Percentiles rank a stretch among this genome's conserved stretches.
Conservation (phyloP, 2,797 vertebrate genomes). For the Spinus pinus region DNA sequence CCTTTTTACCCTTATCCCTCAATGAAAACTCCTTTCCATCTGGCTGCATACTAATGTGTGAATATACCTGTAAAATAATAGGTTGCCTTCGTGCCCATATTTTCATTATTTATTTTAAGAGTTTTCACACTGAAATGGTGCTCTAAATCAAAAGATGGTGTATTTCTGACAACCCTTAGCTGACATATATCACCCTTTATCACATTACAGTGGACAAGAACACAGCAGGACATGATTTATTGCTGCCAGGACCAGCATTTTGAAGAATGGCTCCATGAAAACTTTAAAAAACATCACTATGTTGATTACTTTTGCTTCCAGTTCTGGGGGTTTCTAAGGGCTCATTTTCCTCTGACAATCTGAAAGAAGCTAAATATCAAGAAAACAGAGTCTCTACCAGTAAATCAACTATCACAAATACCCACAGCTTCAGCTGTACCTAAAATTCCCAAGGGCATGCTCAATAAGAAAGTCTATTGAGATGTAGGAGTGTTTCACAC, state of each 20-base stretch:
- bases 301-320: not conserved
- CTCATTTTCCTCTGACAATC: not conserved
- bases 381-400: not conserved
- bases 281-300: not conserved
- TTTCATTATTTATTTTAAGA: not conserved
- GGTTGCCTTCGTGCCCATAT: not conserved
- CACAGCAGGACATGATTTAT: not conserved
- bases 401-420: not conserved
- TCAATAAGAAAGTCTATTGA: not conserved
- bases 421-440: not conserved
- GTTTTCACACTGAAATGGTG: not conserved
- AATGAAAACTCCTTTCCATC: not conserved
- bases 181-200: not conserved
- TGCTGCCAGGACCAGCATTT: not conserved
- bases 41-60: not conserved
- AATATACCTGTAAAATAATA: not conserved
- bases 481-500: not conserved
- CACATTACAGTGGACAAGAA: not conserved
- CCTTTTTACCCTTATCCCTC: not conserved
- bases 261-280: not conserved
- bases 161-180: not conserved
- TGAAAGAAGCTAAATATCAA: not conserved
- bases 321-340: not conserved
- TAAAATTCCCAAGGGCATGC: not conserved
- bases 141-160: not conserved